Base-by-base conservation (phyloP, 2,113 vertebrate species). In the Lophochroa leadbeateri region DNA sequence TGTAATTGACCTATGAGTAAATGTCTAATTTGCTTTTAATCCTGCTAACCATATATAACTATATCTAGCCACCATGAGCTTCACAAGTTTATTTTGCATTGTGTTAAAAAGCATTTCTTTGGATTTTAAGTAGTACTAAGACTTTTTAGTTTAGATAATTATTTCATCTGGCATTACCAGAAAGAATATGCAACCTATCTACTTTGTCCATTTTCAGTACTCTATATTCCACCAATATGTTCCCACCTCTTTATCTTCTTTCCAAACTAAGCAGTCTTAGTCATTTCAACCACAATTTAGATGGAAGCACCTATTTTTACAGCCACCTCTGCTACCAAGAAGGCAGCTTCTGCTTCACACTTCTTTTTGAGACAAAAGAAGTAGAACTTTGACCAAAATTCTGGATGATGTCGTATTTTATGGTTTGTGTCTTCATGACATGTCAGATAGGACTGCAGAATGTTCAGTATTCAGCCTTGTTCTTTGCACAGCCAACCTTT, bases 291-390 rank as follows among this genome's bases (percentile, higher is more conserved):
- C 9, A 2, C 43, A 95, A 87, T n/a, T 95, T 65, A 52, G 44
- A 87, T 71, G 60, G 55, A 91, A 88, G 18, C n/a, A 86, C 43
- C 37, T 92, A 53, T 88, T 90, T 95, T 87, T 74, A 92, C 53
- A 92, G 24, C 49, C 63, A 83, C 64, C 68, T 88, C 80, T 92
- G 78, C 91, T 89, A 76, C 63, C 0, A 25, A 57, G 58, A 76
- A 70, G 37, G 75, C 53, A 94, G 63, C 67, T 90, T 92, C 76
- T 80, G 71, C 47, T 86, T 82, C 49, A 89, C 4, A 0, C 21
- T 82, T 55, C 68, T 72, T 79, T 84, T 82, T 49, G 70, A 92
- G 70, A 70, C 52, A 94, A 84, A 96, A 31, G 55, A 84, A 72
- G 47, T 39, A 91, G 47, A 89, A 76, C 33, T 84, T 57, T 23